phyloP scores from a whole-genome alignment of 2,113 vertebrate species.

The Loxodonta africana region DNA sequence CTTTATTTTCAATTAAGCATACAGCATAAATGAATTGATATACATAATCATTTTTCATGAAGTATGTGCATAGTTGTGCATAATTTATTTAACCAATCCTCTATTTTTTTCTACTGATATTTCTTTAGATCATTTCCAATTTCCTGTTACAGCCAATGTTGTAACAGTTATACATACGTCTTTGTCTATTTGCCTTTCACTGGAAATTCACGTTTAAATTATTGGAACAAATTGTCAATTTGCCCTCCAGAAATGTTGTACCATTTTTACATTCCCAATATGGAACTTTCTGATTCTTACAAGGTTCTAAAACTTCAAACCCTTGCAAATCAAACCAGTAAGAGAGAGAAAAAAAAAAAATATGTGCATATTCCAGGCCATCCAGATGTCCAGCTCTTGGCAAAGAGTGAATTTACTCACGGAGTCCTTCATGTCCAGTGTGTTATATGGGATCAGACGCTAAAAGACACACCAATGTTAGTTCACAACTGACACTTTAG shows the following conservation, averaged over 20 bases:
- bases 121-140: background rate
- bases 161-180: background rate
- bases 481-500: background rate
- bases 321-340: background rate
- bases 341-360: constrained; percentile 45
- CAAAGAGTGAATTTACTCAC: background rate
- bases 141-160: constrained; percentile 38
- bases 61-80: background rate
- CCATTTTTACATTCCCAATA: constrained; percentile 3
- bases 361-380: background rate
- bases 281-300: constrained; percentile 38
- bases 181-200: constrained; percentile 26
- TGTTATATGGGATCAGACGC: background rate
- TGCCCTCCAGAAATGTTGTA: constrained; percentile 35
- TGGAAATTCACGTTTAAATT: constrained; percentile 36
- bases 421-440: background rate
- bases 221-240: constrained; percentile 47
- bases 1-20: constrained; percentile 44
- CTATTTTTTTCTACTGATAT: background rate
- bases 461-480: background rate
- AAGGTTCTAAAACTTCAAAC: constrained; percentile 19
- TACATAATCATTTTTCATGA: constrained; percentile 5
- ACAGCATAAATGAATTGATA: constrained; percentile 5
- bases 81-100: constrained; percentile 4
- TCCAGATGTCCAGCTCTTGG: background rate